Evolutionary conservation across 2,888 invertebrate species (phyloP), one percentile per base, ranked within the genome.

Genomic region (Brenthis hecate): DNA sequence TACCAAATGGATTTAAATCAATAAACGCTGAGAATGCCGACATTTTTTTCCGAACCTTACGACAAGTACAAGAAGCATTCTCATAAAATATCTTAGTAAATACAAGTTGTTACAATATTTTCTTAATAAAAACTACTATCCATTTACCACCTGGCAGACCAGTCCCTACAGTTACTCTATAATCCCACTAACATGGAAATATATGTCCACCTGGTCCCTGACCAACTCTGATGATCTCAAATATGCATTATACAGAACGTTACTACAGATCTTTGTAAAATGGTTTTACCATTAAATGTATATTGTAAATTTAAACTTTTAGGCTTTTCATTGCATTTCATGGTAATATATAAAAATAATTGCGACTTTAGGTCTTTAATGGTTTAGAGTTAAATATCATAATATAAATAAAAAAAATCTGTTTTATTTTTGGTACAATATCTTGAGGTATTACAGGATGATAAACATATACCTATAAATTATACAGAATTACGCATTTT

Each of bases 151-250:
- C 87, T 86, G 87, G 78, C 76, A 73, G 74, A 79, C 78, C 71
- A 63, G 68, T 71, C 72, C 64, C 64, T 75, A 87, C 89, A 80
- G 88, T 89, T 88, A 88, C 65, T 78, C 85, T 77, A 82, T 80
- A 85, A 85, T 85, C 88, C 90, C 81, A 89, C 88, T 89, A 86
- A 89, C 89, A 88, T 89, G 87, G 87, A 86, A 86, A 86, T 85
- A 76, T 70, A 67, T 71, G 71, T 69, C 74, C 85, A 88, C 84
- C 88, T 87, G 87, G 83, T 72, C 63, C 68, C 75, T 69, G 71
- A 68, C 65, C 71, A 69, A 61, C 58, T 43, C 36, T 28, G 48
- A 69, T 55, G 66, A 54, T 47, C 69, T 63, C 14, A 28, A 53
- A 32, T 56, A 68, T 54, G 6, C 50, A 55, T 28, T 13, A n/a